Percentiles rank a stretch among this genome's conserved stretches.
These are phyloP conservation scores for Hapalemur alaotrensis DNA, from an alignment of 2,797 vertebrate species.

Conservation along the genomic window DNA sequence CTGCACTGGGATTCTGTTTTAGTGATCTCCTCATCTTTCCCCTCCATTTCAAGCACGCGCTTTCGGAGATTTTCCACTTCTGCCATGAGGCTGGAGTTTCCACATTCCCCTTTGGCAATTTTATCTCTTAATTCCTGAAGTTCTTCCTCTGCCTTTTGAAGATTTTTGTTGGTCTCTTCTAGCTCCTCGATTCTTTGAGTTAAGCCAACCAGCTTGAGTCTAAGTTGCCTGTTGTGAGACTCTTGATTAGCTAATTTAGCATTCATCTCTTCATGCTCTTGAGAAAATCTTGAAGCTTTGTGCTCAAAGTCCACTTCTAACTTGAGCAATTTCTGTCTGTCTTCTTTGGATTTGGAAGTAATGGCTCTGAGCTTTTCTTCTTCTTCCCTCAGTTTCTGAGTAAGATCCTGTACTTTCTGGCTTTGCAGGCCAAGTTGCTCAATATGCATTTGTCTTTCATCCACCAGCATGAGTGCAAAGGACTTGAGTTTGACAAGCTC, in stretches of 20 bases:
- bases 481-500: conserved; percentile 96
- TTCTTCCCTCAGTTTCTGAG: conserved; percentile 91
- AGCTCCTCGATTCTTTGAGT: conserved; percentile 91
- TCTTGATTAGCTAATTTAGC: conserved; percentile 91
- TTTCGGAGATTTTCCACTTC: conserved; percentile 96
- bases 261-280: conserved; percentile 94
- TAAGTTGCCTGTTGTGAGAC: conserved; percentile 91
- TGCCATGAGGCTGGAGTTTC: conserved; percentile 91
- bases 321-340: conserved; percentile 90
- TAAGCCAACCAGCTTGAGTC: conserved; percentile 90
- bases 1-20: conserved; percentile 93
- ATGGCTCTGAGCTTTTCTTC: conserved; percentile 89
- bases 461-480: conserved; percentile 96
- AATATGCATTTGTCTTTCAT: conserved; percentile 95
- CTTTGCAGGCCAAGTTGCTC: conserved; percentile 94
- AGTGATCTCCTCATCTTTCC: conserved; percentile 96
- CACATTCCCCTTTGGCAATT: conserved; percentile 94
- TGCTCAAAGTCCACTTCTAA: conserved; percentile 93
- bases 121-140: conserved; percentile 94
- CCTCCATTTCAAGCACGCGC: conserved; percentile 96
- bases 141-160: conserved; percentile 94
- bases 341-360: conserved; percentile 88
- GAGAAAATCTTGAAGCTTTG: conserved; percentile 86
- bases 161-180: conserved; percentile 91
- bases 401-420: conserved; percentile 93